Evolutionary conservation across 1,140 invertebrate species (phyloP).

Genomic region (Bursaphelenchus mucronatus): DNA sequence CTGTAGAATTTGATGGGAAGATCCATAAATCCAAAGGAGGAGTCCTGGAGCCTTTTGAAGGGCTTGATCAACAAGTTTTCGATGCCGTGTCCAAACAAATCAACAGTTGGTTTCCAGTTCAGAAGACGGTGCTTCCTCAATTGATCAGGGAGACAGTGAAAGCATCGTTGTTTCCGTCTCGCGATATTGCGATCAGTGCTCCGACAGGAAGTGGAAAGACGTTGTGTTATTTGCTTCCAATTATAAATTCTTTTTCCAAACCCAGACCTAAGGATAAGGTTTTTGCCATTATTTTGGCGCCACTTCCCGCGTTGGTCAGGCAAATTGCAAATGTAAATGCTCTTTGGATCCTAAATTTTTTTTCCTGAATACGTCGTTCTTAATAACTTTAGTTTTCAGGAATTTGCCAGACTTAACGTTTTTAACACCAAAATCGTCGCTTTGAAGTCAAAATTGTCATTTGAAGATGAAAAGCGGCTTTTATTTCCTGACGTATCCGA

Average conservation of each 20-base stretch:
- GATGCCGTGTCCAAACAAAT: constrained; percentile 21
- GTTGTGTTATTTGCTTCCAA: constrained; percentile 41
- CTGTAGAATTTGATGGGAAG: constrained; percentile 31
- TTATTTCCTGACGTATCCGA: constrained; percentile 25
- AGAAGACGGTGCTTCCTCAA: constrained; percentile 36
- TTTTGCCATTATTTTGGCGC: constrained; percentile 43
- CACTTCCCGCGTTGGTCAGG: constrained; percentile 24
- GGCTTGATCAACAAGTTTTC: constrained; percentile 22
- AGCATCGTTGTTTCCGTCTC: constrained; percentile 27
- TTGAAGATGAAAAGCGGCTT: constrained; percentile 28
- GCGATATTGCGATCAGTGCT: constrained; percentile 44
- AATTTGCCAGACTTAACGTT: constrained; percentile 39
- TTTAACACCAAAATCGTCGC: constrained; percentile 29
- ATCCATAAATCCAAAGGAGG: constrained; percentile 17
- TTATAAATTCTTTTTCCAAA: constrained; percentile 36
- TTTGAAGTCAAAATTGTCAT: constrained; percentile 22
- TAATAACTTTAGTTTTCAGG: constrained; percentile 25
- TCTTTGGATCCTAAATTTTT: constrained; percentile 14
- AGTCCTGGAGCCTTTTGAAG: constrained; percentile 6
- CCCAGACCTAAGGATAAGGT: constrained; percentile 12
- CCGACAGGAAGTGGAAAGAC: constrained; percentile 50
- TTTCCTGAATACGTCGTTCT: background rate
- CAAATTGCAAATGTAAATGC: constrained; percentile 40
- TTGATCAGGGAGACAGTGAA: constrained; percentile 19
- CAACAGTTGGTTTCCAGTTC: constrained; percentile 43